Percentiles rank a stretch among this genome's conserved stretches.
Conservation (phyloP, 2,797 vertebrate species). For the Cottoperca gobio region DNA sequence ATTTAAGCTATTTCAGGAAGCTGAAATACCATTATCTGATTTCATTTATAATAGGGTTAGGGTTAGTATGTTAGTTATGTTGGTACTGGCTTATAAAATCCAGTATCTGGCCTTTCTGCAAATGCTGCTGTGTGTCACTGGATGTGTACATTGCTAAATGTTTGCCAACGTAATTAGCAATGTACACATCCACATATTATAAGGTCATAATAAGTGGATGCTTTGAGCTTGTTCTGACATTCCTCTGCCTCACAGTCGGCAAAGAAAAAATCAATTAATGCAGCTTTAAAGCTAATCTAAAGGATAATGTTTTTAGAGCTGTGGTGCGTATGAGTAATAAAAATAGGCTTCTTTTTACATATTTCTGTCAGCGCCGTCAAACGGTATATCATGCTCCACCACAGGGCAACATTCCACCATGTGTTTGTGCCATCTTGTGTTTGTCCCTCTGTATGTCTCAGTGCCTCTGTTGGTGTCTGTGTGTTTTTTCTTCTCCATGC, state of each 20-base stretch:
- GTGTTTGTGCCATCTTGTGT: background rate
- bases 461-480: background rate
- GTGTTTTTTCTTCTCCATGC: slow-evolving; percentile 1
- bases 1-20: background rate
- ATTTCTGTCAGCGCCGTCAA: background rate
- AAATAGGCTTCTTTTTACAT: slow-evolving; percentile 1
- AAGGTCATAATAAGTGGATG: background rate
- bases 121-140: background rate
- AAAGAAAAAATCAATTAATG: slow-evolving; percentile 9
- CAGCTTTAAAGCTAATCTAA: background rate
- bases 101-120: background rate
- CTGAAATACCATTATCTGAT: background rate
- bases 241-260: background rate
- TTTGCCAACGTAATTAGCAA: background rate
- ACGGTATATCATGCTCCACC: background rate
- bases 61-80: too few species aligned
- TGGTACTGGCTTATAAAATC: background rate
- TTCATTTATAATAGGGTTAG: background rate
- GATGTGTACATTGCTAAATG: background rate
- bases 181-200: background rate
- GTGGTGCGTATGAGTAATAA: background rate
- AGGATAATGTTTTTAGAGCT: background rate
- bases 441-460: background rate
- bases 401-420: background rate
- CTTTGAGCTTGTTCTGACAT: background rate